Conservation (phyloP, 2,113 vertebrate species). For the Tangachromis dhanisi region DNA sequence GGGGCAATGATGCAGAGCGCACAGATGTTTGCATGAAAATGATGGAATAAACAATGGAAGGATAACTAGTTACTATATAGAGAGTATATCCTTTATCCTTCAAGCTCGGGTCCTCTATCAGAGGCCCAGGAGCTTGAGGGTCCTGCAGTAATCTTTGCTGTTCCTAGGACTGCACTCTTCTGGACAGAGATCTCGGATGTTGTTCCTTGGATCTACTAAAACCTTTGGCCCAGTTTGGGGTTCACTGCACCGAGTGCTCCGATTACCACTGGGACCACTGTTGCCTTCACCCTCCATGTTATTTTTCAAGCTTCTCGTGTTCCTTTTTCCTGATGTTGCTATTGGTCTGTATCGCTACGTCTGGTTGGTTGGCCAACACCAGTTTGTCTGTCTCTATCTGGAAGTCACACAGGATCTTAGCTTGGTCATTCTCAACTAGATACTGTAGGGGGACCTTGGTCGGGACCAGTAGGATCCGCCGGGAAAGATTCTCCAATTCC, state of each 20-base stretch:
- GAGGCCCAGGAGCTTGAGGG: background rate
- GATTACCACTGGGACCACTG: background rate
- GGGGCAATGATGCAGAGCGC: background rate
- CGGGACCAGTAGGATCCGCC: background rate
- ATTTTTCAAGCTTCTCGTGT: background rate
- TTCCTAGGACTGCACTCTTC: background rate
- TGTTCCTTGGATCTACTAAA: background rate
- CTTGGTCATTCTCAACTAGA: background rate
- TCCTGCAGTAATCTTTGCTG: background rate
- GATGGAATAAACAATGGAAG: background rate
- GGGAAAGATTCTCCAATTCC: background rate
- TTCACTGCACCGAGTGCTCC: background rate
- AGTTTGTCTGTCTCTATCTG: background rate
- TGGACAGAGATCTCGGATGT: background rate
- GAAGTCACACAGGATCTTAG: background rate
- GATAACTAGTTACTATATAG: background rate
- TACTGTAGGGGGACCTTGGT: background rate
- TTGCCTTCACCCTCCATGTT: background rate
- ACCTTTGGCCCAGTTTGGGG: fast-evolving
- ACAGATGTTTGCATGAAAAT: background rate
- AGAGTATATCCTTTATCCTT: background rate
- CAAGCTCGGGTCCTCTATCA: background rate
- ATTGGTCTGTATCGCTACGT: background rate
- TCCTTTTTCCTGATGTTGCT: background rate
- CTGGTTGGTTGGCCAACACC: background rate